Base-by-base conservation (phyloP, 2,113 vertebrate genomes). In the Oreocharis arfaki region DNA sequence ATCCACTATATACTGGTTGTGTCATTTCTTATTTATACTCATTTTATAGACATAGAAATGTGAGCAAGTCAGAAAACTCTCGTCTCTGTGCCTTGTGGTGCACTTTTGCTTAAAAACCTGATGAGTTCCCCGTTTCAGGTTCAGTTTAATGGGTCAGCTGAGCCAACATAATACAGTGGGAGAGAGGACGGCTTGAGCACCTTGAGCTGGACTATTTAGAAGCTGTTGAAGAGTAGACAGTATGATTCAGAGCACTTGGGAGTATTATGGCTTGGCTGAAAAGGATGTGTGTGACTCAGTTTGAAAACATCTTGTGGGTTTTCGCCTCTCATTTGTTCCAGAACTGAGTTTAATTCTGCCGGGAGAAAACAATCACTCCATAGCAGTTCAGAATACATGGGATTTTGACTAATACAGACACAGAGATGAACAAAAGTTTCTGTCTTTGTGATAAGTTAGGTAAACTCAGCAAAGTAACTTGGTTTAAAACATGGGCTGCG, bases 201-300 rank as follows among this genome's bases (percentile, higher is more conserved):
- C 78, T 92, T 77, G 35, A 78, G 39, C 85, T 80, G 82, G 18
- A 28, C 57, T 59, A 4, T 68, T 82, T 52, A 78, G 88, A 75
- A 82, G 70, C 39, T 71, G 35, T 26, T 47, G 33, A 73, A 85
- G 37, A 64, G 75, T 27, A 59, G 76, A 47, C 49, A 75, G 41
- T 44, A 26, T 81, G 77, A 93, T 90, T 96, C 83, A 84, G 82
- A 84, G 87, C 86, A 68, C 52, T 81, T 90, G 41, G 23, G 85
- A 95, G 63, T 69, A 59, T 93, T 91, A 32, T 27, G n/a, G 42
- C 53, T 95, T 90, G 81, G 60, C 86, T 94, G 83, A 78, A 95
- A 95, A 96, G 89, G 90, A 95, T 93, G 63, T 84, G 59, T 5
- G 8, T 97, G 92, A 96, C 77, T 97, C 93, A 95, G 53, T 68